A percentile compares a stretch with the other conserved stretches of the same genome.
Evolutionary conservation across 2,113 vertebrate species (phyloP).

Genomic region (Odobenus rosmarus): DNA sequence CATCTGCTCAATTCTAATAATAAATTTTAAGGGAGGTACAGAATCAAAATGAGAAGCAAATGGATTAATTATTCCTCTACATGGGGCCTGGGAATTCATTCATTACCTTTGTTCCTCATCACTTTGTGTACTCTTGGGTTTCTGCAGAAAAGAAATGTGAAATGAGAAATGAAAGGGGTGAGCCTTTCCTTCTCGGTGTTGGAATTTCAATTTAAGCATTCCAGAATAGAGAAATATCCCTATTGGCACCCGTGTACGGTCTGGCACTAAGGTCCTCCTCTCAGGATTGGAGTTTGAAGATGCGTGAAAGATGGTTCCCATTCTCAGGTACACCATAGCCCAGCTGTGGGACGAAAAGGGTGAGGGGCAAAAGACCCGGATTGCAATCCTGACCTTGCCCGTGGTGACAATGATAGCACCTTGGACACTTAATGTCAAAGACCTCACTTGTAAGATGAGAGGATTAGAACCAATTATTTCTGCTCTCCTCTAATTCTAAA

Average conservation of each 20-base stretch:
- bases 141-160: constrained; percentile 47
- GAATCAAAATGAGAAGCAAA: constrained; percentile 73
- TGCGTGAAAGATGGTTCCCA: rapidly evolving
- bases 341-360: background rate
- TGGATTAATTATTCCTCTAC: constrained; percentile 70
- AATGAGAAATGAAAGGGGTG: constrained; percentile 57
- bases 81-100: constrained; percentile 64
- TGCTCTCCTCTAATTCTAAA: constrained; percentile 14
- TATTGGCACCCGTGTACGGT: too few species aligned
- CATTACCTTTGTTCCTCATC: constrained; percentile 56
- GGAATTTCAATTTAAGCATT: constrained; percentile 23
- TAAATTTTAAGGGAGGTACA: constrained; percentile 61
- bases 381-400: background rate
- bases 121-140: constrained; percentile 41
- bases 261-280: background rate
- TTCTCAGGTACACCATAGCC: background rate
- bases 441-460: constrained; percentile 22
- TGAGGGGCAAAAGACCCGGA: rapidly evolving
- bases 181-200: background rate
- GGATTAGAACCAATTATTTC: background rate
- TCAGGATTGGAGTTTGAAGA: background rate
- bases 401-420: background rate
- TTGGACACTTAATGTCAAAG: background rate
- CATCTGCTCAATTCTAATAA: constrained; percentile 54
- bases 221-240: background rate